These are phyloP conservation scores for Syngnathus typhle DNA, from an alignment of 2,113 vertebrate species.

Conservation along the genomic window DNA sequence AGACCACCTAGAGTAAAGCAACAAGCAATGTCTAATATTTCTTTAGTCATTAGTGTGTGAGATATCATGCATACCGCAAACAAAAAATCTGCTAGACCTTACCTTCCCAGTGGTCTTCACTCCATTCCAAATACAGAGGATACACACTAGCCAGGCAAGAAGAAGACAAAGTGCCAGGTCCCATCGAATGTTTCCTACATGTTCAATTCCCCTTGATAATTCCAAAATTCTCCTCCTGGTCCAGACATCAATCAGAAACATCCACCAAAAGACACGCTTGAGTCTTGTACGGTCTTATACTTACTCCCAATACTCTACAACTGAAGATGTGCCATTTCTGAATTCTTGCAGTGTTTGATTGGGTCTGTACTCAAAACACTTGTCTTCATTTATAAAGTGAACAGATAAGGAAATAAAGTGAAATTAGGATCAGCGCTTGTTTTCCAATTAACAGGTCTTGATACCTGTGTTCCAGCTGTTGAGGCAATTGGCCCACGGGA, in stretches of 20 bases:
- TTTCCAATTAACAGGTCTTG: background rate
- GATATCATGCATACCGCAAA: too few species aligned
- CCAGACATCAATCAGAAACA: conserved; percentile 14
- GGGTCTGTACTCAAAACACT: conserved; percentile 38
- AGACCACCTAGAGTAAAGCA: conserved; percentile 77
- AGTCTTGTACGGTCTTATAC: conserved; percentile 46
- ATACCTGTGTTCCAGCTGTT: conserved; percentile 93
- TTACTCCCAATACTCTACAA: conserved; percentile 96
- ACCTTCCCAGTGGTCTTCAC: conserved; percentile 81
- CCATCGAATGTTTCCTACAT: conserved; percentile 76
- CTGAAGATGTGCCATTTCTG: conserved; percentile 67
- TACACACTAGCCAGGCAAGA: conserved; percentile 77
- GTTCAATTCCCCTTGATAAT: conserved; percentile 81
- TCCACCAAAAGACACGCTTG: background rate
- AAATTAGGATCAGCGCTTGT: background rate
- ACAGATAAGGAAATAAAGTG: background rate
- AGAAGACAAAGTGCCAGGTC: conserved; percentile 76
- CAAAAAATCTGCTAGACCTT: too few species aligned
- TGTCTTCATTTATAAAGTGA: conserved; percentile 13
- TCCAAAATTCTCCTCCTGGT: conserved; percentile 82
- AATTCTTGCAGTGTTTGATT: conserved; percentile 36
- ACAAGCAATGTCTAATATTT: background rate
- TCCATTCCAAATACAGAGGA: conserved; percentile 82
- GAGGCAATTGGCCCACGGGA: conserved; percentile 85
- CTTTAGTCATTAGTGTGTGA: too few species aligned